Percentiles rank a stretch among this genome's conserved stretches.
These are phyloP conservation scores for Cataglyphis hispanica DNA, from an alignment of 1,140 invertebrate genomes.

Conservation along the genomic window DNA sequence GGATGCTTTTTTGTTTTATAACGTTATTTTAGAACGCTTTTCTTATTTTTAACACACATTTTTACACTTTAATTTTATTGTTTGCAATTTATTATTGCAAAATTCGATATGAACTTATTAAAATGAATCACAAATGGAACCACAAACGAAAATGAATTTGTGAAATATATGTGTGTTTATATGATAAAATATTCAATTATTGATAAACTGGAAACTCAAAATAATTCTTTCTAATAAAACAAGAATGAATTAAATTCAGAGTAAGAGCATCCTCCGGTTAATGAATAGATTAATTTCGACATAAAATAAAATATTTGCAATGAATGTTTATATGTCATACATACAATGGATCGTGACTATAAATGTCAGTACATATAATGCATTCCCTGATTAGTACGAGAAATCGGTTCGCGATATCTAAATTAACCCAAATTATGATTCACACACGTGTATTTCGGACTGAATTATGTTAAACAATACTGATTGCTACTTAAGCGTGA, in stretches of 20 bases:
- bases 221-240: conserved; percentile 6
- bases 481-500: conserved; percentile 53
- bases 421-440: conserved; percentile 60
- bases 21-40: neutral
- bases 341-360: conserved; percentile 43
- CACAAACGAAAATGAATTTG: neutral
- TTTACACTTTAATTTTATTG: neutral
- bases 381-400: neutral
- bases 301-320: conserved; percentile 48
- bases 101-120: neutral
- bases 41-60: neutral
- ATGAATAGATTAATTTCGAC: conserved; percentile 24
- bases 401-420: conserved; percentile 25
- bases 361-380: conserved; percentile 46
- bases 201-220: neutral
- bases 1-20: neutral
- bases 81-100: neutral
- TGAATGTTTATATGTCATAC: conserved; percentile 15
- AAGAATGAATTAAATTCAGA: neutral
- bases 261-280: neutral
- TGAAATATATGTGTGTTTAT: conserved; percentile 2
- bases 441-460: conserved; percentile 17
- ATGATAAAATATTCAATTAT: conserved; percentile 18
- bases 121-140: neutral
- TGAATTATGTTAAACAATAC: conserved; percentile 58